Base-by-base conservation (phyloP, 2,113 vertebrate species). In the Cheirogaleus medius region DNA sequence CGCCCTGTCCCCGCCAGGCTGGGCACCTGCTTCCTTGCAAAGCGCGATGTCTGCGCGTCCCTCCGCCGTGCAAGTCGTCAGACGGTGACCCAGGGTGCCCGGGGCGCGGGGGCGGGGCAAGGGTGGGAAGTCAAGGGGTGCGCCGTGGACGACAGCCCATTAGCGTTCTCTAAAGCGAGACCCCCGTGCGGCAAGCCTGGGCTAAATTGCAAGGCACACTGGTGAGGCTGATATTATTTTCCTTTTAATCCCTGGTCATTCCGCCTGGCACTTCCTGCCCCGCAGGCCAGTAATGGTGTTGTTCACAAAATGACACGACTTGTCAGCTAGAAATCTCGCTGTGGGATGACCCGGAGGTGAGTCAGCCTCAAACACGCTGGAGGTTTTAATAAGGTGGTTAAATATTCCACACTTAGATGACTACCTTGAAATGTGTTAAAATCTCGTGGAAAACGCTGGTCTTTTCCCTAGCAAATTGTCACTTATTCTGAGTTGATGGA, bases 41-140 rank as follows among this genome's bases (percentile, higher is more conserved):
- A 1, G 3, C 0, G 20, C 32, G 29, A 18, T 2, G 9, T 78
- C 15, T 2, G 14, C 23, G 23, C 13, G 52, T 64, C 11, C 15
- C 1, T 21, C 37, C 0, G 17, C 52, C 52, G 1, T 23, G 10
- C 73, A 27, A 32, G 7, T 34, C 15, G 5, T 34, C 71, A 0
- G n/a, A 25, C 11, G 23, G 66, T 0, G 42, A 42, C 63, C 18
- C 23, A 29, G 2, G 23, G 49, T 37, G 85, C 42, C 2, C 9
- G 44, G n/a, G 3, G 91, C 2, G n/a, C 64, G 10, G 10, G 60
- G 21, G 0, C 3, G 2, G 37, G 5, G 14, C 20, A 21, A 4
- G 29, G 66, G 14, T 23, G 66, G 9, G 3, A 34, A 27, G 68
- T 6, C n/a, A 6, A 12, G 56, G 91, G 54, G 11, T 1, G 8